Evolutionary conservation across 2,113 vertebrate species (phyloP), one percentile per base, ranked within the genome.

Genomic region (Heptranchias perlo): DNA sequence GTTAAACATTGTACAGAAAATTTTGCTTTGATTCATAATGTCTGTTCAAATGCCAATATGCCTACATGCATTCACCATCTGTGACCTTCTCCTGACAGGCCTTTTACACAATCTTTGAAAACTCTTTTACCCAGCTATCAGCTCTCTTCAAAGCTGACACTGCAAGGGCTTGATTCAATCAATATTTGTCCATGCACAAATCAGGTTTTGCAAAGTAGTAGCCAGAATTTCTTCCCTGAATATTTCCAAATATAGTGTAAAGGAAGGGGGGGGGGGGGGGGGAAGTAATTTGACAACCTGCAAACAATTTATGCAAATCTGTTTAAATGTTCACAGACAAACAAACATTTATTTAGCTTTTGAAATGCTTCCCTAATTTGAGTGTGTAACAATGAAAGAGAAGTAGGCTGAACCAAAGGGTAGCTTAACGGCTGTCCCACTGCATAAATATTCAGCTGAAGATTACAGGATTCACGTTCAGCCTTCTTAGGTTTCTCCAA

Each of bases 391-490:
- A 98, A 98, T 97, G 97, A 97, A 97, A 97, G 97, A 98, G 97
- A 97, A 97, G 97, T 97, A 97, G 97, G 97, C 97, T 97, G 97
- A 97, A 97, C 98, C 98, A 98, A 98, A 98, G 98, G 97, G 97
- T 97, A 98, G 98, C 98, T 98, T 98, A 98, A 98, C 98, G 97
- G 97, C 98, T 97, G 97, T 97, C 98, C 97, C 97, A 96, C 97
- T 97, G 96, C 98, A 98, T 99, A 98, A 98, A 99, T 99, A 99
- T 99, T 98, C 98, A 99, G 97, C 97, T 98, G 97, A 98, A 98
- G 98, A 98, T 98, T 98, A 98, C 97, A 97, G 98, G 97, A 98
- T 98, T 98, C 97, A 97, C 97, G 98, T 97, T 98, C 97, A 98
- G 98, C 98, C 98, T 98, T 98, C 98, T 98, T 98, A 97, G 98